Conservation (phyloP, 2,888 invertebrate species). For the Suillia variegata region DNA sequence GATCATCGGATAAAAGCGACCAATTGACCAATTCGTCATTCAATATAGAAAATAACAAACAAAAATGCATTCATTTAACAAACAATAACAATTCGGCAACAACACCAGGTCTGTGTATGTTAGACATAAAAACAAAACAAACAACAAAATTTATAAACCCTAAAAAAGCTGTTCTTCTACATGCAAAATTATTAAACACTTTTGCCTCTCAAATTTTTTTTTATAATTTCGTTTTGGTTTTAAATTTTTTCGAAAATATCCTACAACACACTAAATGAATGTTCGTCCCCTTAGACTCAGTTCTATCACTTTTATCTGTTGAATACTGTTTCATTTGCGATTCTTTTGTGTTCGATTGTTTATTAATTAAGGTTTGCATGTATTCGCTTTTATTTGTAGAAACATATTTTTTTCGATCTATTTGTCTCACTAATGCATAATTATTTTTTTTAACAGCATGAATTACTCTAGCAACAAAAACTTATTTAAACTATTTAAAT, state of each 20-base stretch:
- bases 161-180: conserved; percentile 8
- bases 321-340: conserved; percentile 12
- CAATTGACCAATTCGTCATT: conserved; percentile 60
- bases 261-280: not conserved
- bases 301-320: conserved; percentile 7
- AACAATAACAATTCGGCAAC: conserved; percentile 62
- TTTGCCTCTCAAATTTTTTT: not conserved
- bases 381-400: not conserved
- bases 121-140: no score
- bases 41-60: conserved; percentile 60
- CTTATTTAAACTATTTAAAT: no score
- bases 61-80: conserved; percentile 61
- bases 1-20: conserved; percentile 62
- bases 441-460: no score
- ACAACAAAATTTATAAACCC: conserved; percentile 14
- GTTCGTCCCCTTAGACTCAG: not conserved
- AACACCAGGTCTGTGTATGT: conserved; percentile 61
- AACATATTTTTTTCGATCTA: no score
- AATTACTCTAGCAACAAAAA: no score
- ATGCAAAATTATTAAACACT: conserved; percentile 6
- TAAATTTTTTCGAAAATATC: not conserved
- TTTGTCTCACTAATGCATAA: no score
- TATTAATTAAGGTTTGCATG: no score
- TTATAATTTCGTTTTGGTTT: conserved; percentile 19
- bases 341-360: no score